phyloP scores from a whole-genome alignment of 2,113 vertebrate genomes.

The Lycocorax pyrrhopterus region DNA sequence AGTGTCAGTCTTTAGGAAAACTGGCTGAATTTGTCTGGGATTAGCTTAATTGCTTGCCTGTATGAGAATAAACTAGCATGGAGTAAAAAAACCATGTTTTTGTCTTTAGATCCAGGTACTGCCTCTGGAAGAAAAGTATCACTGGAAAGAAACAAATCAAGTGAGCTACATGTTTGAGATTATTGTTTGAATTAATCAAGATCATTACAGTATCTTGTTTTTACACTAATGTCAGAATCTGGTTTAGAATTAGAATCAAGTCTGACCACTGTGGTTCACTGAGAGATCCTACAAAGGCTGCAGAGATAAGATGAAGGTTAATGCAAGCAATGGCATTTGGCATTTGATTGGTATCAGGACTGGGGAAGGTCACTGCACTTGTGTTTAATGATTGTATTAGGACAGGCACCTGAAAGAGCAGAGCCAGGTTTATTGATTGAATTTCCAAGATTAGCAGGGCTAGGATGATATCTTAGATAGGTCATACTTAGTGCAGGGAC shows the following conservation, averaged over 20 bases:
- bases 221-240: background rate
- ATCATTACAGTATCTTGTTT: background rate
- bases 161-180: background rate
- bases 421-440: background rate
- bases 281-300: background rate
- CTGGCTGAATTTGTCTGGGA: background rate
- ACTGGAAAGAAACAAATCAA: background rate
- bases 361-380: background rate
- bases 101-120: background rate
- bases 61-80: background rate
- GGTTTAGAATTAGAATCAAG: background rate
- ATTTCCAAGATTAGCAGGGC: background rate
- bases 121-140: background rate
- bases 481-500: background rate
- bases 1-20: background rate
- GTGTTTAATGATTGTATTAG: background rate
- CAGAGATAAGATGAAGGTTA: background rate
- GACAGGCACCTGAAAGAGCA: background rate
- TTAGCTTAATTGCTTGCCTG: background rate
- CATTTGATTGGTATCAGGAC: background rate
- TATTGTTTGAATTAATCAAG: background rate
- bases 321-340: background rate
- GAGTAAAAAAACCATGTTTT: background rate
- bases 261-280: background rate
- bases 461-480: background rate